Base-by-base conservation (phyloP, 2,113 vertebrate genomes). In the Grammatotria lemairii region DNA sequence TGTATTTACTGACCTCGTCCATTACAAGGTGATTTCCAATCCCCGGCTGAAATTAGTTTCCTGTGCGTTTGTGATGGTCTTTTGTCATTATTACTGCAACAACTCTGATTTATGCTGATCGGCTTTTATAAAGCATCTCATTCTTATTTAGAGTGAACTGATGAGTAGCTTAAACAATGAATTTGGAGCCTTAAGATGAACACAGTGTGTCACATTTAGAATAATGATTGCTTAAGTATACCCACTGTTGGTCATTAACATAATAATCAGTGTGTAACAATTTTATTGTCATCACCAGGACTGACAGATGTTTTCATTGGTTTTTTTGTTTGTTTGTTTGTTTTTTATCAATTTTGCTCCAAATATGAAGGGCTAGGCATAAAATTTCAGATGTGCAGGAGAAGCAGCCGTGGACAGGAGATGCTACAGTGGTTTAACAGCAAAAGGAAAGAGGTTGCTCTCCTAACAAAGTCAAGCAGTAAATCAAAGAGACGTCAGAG, bases 401-500 rank as follows among this genome's bases (percentile, higher is more conserved):
- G 45, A 26, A 42, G 12, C n/a, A 26, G 23, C 68, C 0, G 4
- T 19, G 47, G 84, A 35, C 12, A 79, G 45, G 19, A 54, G 33
- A 31, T 40, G 70, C 40, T 73, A 23, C 17, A 6, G 14, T 45
- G 21, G 38, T 70, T 54, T 21, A 45, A 55, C 45, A 51, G 54
- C 38, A 1, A 28, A 68, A 73, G n/a, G 54, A 68, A 31, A 63
- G 11, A 14, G 5, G 80, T n/a, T 33, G 21, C 49, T 28, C n/a
- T 73, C 12, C 21, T 40, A 63, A 80, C 73, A 83, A 88, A 85
- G 82, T 85, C 85, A 63, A 60, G 73, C 35, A 42, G 75, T 73
- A 28, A 88, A 82, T 88, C 81, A 87, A 54, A 87, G 84, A 85
- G 89, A 87, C 42, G 17, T 84, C 68, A 78, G 60, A 68, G 81